Evolutionary conservation across 2,888 invertebrate species (phyloP).

Genomic region (Hypena proboscidalis): DNA sequence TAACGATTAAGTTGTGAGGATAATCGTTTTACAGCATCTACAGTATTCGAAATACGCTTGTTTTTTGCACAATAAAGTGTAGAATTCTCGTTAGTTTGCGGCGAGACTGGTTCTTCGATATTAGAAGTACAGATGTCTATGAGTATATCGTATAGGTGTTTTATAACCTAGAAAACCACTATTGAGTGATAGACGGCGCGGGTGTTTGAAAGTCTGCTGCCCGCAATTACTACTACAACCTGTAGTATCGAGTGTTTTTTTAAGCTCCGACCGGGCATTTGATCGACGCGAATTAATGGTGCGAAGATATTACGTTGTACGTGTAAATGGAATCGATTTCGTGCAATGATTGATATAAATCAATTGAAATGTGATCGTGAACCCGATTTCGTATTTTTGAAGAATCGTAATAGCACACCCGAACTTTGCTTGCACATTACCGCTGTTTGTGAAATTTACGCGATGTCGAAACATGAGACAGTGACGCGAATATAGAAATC

Average conservation of each 20-base stretch:
- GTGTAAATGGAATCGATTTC: constrained; percentile 7
- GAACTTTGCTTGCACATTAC: too few relatives aligned
- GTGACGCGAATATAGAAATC: too few relatives aligned
- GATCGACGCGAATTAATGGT: constrained; percentile 18
- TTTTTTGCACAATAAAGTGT: constrained; percentile 25
- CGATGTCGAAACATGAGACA: too few relatives aligned
- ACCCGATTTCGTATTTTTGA: too few relatives aligned
- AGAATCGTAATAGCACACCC: too few relatives aligned
- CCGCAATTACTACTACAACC: constrained; percentile 37
- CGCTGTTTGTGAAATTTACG: too few relatives aligned
- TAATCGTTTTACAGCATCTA: constrained; percentile 11
- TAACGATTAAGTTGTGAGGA: constrained; percentile 23
- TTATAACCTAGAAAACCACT: constrained; percentile 63
- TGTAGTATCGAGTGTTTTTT: constrained; percentile 26
- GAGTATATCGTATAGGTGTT: constrained; percentile 44
- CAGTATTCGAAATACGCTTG: constrained; percentile 10
- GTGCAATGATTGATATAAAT: constrained; percentile 6
- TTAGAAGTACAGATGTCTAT: constrained; percentile 33
- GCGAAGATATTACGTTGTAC: constrained; percentile 19
- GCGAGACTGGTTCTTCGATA: constrained; percentile 48
- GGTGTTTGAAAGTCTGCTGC: constrained; percentile 49
- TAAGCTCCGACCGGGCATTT: constrained; percentile 21
- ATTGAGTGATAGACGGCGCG: constrained; percentile 50
- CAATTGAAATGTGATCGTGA: too few relatives aligned
- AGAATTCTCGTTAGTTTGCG: constrained; percentile 37